Base-by-base conservation (phyloP, 2,888 invertebrate genomes). In the Creontiades dilutus region DNA sequence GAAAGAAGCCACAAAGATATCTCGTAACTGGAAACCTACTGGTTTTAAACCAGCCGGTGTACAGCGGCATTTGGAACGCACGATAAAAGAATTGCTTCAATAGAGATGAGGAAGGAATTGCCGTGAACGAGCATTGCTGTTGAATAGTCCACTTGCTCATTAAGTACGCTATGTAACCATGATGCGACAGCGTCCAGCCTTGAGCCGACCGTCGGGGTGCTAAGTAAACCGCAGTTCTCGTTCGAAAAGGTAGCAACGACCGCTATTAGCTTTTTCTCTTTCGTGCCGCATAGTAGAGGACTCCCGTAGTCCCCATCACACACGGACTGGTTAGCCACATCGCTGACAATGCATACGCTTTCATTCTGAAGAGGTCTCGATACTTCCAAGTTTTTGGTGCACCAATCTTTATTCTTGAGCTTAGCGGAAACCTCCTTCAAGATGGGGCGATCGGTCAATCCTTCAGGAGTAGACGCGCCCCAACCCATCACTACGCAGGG, bases 351-450 rank as follows among this genome's bases (percentile, higher is more conserved):
- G 61, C 61, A 61, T 16, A 61, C n/a, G 9, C 3, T 61, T 14
- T 9, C n/a, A 61, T 61, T 9, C 2, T 61, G 19, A 61, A n/a
- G n/a, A 11, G 1, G 2, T 9, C n/a, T n/a, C 3, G 16, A n/a
- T 19, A 19, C 0, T 4, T 19, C 9, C 61, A n/a, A n/a, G n/a
- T 61, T 1, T 61, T 61, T 16, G 16, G 19, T 4, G 19, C 61
- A 61, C 61, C 61, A 61, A 19, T 61, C 61, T 9, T 61, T 16
- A 61, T 61, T 14, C 61, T n/a, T 61, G 61, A 61, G n/a, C 19
- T 61, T 61, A n/a, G n/a, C 61, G 19, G n/a, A 19, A 9, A 61
- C 0, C n/a, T 61, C 61, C n/a, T 61, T 61, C 61, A 61, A 19
- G 3, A 19, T 61, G 19, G 16, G 19, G 2, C 2, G 37, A n/a